These are phyloP conservation scores for Ectemnius continuus DNA, from an alignment of 2,888 invertebrate species.

Conservation along the genomic window DNA sequence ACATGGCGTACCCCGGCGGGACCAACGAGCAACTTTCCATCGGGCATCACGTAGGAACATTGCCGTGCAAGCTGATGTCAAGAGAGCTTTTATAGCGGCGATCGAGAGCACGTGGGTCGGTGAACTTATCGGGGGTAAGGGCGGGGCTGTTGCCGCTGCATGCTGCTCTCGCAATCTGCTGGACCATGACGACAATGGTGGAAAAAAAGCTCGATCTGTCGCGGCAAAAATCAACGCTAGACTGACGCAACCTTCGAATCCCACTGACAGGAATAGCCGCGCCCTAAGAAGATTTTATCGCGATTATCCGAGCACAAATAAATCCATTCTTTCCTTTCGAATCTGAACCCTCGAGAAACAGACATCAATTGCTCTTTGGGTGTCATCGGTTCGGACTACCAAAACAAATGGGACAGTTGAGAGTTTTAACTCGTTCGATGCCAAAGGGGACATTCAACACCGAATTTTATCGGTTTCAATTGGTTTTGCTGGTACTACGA, in stretches of 20 bases:
- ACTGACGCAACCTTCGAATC: conserved; percentile 35
- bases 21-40: conserved; percentile 51
- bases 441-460: too few relatives aligned
- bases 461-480: too few relatives aligned
- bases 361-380: too few relatives aligned
- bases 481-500: too few relatives aligned
- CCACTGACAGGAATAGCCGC: conserved; percentile 1
- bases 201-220: conserved; percentile 41
- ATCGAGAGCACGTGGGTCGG: conserved; percentile 66
- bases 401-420: too few relatives aligned
- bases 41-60: conserved; percentile 68
- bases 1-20: conserved; percentile 32
- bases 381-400: too few relatives aligned
- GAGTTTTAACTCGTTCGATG: too few relatives aligned
- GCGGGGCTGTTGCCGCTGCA: conserved; percentile 58
- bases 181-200: conserved; percentile 40
- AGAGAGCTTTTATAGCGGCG: conserved; percentile 71
- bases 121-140: conserved; percentile 65
- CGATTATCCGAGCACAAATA: too few relatives aligned
- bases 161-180: conserved; percentile 25
- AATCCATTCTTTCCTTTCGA: too few relatives aligned
- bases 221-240: conserved; percentile 26
- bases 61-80: conserved; percentile 66
- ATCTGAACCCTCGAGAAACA: too few relatives aligned
- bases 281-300: neutral